phyloP scores from a whole-genome alignment of 1,140 invertebrate genomes.

The Chionoecetes opilio region DNA sequence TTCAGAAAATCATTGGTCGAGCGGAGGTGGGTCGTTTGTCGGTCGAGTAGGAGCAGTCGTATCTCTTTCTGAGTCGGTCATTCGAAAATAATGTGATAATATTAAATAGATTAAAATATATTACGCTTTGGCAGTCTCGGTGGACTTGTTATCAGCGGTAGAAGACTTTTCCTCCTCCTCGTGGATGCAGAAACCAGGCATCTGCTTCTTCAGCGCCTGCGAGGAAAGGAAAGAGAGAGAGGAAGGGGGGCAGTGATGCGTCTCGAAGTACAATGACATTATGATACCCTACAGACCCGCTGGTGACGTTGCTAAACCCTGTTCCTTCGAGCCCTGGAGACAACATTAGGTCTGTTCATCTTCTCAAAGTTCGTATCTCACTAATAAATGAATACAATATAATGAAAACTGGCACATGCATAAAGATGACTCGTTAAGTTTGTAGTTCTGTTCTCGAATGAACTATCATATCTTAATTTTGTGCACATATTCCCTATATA shows the following conservation, averaged over 20 bases:
- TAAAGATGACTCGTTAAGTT: no score
- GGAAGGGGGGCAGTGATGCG: neutral
- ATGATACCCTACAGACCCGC: neutral
- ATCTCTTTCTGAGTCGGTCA: neutral
- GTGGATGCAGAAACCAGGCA: slow-evolving; percentile 86
- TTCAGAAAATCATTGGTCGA: neutral
- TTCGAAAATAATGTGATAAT: neutral
- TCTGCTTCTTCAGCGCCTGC: slow-evolving; percentile 88
- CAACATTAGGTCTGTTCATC: no score
- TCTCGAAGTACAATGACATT: neutral
- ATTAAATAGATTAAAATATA: neutral
- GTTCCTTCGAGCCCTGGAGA: no score
- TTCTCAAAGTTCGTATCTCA: no score
- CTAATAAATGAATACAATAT: no score
- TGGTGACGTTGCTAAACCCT: no score
- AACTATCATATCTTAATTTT: no score
- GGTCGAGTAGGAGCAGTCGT: neutral
- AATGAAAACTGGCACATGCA: no score
- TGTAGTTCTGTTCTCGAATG: no score
- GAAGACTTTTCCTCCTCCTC: slow-evolving; percentile 41
- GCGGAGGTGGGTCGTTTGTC: neutral
- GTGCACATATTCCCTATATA: no score
- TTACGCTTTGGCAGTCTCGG: slow-evolving; percentile 28
- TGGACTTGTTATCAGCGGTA: slow-evolving; percentile 42
- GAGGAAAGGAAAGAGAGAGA: slow-evolving; percentile 87